Conservation (phyloP, 2,113 vertebrate species). For the Cephalopterus ornatus region DNA sequence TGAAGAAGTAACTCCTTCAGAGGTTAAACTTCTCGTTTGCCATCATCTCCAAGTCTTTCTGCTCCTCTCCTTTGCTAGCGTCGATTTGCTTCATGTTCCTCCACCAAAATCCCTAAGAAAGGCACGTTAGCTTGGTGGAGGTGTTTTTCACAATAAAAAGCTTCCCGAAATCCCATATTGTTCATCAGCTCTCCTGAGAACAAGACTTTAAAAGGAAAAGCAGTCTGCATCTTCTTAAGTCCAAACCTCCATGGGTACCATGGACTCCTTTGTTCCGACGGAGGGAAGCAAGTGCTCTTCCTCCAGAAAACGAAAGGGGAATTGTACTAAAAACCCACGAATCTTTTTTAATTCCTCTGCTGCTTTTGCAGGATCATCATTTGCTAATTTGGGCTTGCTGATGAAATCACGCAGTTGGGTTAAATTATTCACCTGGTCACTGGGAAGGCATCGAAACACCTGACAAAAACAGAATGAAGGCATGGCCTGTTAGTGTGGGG, state of each 20-base stretch:
- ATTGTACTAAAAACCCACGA: slow-evolving; percentile 93
- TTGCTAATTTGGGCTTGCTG: slow-evolving; percentile 78
- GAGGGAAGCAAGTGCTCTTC: slow-evolving; percentile 91
- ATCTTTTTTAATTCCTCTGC: slow-evolving; percentile 91
- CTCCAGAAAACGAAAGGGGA: slow-evolving; percentile 89
- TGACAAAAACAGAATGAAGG: slow-evolving; percentile 54
- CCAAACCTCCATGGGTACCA: slow-evolving; percentile 96
- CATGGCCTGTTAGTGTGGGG: not conserved
- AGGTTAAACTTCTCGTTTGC: not conserved
- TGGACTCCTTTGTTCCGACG: slow-evolving; percentile 92
- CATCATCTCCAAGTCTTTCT: not conserved
- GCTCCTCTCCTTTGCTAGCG: not conserved
- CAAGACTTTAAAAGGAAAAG: not conserved
- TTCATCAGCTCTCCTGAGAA: not conserved
- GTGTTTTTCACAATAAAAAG: not conserved
- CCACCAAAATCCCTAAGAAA: slow-evolving; percentile 15
- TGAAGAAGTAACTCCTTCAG: not conserved
- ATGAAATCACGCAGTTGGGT: slow-evolving; percentile 85
- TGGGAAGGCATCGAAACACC: slow-evolving; percentile 96
- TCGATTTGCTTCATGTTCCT: not conserved
- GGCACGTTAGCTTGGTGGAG: not conserved
- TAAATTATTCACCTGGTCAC: slow-evolving; percentile 87
- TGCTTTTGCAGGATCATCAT: slow-evolving; percentile 82
- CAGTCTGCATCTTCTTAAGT: slow-evolving; percentile 75
- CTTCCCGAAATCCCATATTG: not conserved